Evolutionary conservation across 2,113 vertebrate species (phyloP).

Genomic region (Bambusicola thoracicus): DNA sequence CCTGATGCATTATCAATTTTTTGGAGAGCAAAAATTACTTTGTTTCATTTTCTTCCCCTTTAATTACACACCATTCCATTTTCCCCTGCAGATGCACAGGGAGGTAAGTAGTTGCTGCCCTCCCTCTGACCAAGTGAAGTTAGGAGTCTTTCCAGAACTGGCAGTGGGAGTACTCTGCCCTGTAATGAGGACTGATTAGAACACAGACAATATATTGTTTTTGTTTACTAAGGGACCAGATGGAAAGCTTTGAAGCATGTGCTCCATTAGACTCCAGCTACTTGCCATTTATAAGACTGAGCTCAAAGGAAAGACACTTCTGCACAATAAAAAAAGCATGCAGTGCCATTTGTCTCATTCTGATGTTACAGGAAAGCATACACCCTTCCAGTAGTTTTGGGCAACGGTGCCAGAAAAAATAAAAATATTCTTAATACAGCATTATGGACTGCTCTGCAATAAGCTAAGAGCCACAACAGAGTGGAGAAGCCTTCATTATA

Average conservation of each 20-base stretch:
- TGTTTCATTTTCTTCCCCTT: background rate
- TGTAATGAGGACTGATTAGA: constrained; percentile 7
- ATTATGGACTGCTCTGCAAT: background rate
- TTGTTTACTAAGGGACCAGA: background rate
- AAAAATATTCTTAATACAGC: background rate
- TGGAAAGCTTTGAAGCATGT: constrained; percentile 39
- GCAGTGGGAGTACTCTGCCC: constrained; percentile 12
- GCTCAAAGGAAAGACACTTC: constrained; percentile 23
- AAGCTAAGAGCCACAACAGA: background rate
- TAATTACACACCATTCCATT: background rate
- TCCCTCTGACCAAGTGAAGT: background rate
- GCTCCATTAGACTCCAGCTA: constrained; percentile 21
- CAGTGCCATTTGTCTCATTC: constrained; percentile 22
- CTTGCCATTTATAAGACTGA: constrained; percentile 23
- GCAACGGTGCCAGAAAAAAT: background rate
- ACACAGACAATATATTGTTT: background rate
- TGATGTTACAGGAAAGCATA: background rate
- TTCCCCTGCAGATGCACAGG: background rate
- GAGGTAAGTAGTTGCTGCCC: background rate
- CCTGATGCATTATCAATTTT: constrained; percentile 16
- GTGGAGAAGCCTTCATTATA: background rate
- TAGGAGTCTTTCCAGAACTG: background rate
- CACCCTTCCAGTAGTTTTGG: background rate
- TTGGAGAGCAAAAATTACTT: constrained; percentile 14
- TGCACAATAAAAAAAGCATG: constrained; percentile 28